A percentile compares a stretch with the other conserved stretches of the same genome.
Conservation (phyloP, 2,113 vertebrate species). For the Laterallus jamaicensis region DNA sequence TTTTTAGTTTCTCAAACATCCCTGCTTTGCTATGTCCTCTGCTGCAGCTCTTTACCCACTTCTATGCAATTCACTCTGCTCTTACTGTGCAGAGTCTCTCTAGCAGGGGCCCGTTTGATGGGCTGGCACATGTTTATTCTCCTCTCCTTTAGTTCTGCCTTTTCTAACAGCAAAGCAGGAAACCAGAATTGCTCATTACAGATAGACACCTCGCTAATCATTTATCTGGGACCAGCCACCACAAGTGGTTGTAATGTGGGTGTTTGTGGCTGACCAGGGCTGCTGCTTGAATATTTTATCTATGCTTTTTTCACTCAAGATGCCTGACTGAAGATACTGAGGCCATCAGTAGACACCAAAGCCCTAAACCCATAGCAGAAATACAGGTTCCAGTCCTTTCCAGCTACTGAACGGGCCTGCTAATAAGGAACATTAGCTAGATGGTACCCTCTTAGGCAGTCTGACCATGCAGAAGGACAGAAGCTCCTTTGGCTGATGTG, state of each 20-base stretch:
- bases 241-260: background rate
- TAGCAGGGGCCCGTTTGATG: background rate
- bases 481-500: background rate
- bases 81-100: background rate
- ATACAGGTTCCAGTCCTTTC: background rate
- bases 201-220: background rate
- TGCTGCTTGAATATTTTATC: background rate
- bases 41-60: background rate
- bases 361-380: background rate
- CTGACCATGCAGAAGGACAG: background rate
- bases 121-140: background rate
- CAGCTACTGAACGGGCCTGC: background rate
- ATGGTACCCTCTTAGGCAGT: background rate
- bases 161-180: background rate
- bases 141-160: background rate
- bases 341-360: background rate
- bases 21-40: background rate
- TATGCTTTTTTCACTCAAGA: background rate
- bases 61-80: background rate
- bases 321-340: background rate
- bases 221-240: background rate
- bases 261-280: background rate
- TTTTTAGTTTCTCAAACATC: slow-evolving; percentile 15
- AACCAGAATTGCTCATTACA: background rate
- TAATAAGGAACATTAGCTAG: background rate